Conservation (phyloP, 2,113 vertebrate genomes). For the Sylvicapra grimmia region DNA sequence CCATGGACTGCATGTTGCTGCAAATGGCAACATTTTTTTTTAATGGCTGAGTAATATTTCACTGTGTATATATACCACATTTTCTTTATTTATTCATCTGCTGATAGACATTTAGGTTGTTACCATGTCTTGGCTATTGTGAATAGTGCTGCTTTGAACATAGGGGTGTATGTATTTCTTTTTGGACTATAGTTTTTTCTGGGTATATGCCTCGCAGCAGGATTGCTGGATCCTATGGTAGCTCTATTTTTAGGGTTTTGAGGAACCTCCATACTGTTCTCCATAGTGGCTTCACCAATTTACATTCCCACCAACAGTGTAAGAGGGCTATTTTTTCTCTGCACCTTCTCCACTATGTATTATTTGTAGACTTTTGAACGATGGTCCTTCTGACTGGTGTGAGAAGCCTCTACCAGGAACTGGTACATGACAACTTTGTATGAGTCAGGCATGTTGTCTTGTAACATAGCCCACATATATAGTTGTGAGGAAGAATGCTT, state of each 20-base stretch:
- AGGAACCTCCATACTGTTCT: neutral
- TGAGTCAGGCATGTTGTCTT: neutral
- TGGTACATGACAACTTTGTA: neutral
- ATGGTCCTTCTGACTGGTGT: neutral
- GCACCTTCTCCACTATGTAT: neutral
- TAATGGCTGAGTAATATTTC: neutral
- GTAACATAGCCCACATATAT: neutral
- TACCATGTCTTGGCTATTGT: neutral
- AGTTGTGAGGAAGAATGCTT: neutral
- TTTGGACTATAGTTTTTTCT: neutral
- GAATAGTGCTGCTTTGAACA: neutral
- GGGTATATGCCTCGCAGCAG: neutral
- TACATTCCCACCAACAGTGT: neutral
- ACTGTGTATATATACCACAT: neutral
- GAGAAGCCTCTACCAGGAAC: neutral
- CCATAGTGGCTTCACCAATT: neutral
- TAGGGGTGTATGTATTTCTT: neutral
- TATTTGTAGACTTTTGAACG: neutral
- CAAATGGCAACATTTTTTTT: neutral
- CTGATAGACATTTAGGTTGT: neutral
- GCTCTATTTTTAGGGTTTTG: neutral
- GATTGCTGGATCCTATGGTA: neutral
- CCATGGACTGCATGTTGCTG: neutral
- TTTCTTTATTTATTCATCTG: neutral
- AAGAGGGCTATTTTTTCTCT: neutral